phyloP scores from a whole-genome alignment of 2,113 vertebrate genomes.

The Apus apus region DNA sequence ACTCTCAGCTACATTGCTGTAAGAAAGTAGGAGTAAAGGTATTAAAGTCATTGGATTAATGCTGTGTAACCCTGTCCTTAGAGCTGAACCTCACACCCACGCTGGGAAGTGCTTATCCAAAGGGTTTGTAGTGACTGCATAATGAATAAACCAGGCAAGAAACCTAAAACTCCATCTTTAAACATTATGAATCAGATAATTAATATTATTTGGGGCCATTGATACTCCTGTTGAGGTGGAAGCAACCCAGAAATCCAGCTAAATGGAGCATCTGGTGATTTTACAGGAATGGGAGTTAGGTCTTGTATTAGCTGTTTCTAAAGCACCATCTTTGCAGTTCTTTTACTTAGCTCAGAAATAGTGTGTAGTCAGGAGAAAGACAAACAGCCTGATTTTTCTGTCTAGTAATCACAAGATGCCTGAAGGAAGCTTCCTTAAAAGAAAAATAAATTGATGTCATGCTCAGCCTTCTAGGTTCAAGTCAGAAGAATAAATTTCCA shows the following conservation, averaged over 20 bases:
- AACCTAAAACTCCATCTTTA: neutral
- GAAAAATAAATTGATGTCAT: neutral
- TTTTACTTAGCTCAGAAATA: neutral
- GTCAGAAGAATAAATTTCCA: neutral
- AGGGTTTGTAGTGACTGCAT: neutral
- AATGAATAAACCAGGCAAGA: neutral
- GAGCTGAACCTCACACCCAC: neutral
- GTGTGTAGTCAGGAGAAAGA: neutral
- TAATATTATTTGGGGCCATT: neutral
- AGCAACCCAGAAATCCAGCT: slow-evolving; percentile 9
- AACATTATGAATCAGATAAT: neutral
- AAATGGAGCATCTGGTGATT: neutral
- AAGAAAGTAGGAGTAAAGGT: slow-evolving; percentile 42
- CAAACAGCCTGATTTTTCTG: neutral
- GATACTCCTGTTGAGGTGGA: neutral
- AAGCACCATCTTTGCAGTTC: neutral
- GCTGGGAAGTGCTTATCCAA: neutral
- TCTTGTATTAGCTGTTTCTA: neutral
- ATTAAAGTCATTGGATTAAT: slow-evolving; percentile 17
- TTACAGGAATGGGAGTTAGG: neutral
- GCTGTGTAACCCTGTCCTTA: neutral
- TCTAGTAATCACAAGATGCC: neutral
- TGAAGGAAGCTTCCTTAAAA: neutral
- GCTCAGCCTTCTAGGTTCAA: neutral
- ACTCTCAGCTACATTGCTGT: slow-evolving; percentile 23